These are phyloP conservation scores for Caenorhabditis zanzibari DNA, from an alignment of 2,888 invertebrate species.

Conservation along the genomic window DNA sequence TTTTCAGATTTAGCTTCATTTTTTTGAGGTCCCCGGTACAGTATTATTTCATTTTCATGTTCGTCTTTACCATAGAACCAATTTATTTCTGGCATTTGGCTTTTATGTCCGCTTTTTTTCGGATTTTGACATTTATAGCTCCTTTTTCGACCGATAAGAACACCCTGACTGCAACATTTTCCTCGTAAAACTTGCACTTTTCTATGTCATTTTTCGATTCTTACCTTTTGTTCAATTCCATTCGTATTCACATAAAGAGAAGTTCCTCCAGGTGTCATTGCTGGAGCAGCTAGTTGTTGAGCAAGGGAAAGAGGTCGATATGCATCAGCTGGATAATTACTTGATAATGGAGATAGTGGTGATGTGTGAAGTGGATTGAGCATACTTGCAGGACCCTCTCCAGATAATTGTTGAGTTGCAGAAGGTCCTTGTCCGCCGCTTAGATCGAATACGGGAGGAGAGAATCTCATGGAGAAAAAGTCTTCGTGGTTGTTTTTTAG, in stretches of 20 bases:
- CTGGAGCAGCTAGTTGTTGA: conserved; percentile 68
- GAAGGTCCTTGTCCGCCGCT: conserved; percentile 20
- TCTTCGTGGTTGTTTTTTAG: conserved; percentile 52
- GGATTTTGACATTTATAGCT: conserved; percentile 23
- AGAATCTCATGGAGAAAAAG: conserved; percentile 58
- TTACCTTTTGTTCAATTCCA: conserved; percentile 48
- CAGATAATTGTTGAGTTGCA: conserved; percentile 42
- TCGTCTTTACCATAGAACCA: too few species aligned
- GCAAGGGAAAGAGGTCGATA: conserved; percentile 59
- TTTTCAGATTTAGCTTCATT: neutral
- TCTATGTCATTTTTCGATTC: too few species aligned
- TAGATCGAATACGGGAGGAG: conserved; percentile 62
- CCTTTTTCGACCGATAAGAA: conserved; percentile 16
- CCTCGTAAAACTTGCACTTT: conserved; percentile 19
- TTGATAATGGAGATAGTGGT: conserved; percentile 13
- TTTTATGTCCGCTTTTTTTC: neutral
- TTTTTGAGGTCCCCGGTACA: neutral
- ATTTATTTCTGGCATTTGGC: neutral
- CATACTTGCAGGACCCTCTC: conserved; percentile 68
- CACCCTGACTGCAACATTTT: conserved; percentile 9
- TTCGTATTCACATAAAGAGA: conserved; percentile 52
- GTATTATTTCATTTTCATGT: neutral
- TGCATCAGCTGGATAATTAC: conserved; percentile 37
- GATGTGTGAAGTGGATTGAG: conserved; percentile 48
- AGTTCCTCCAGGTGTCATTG: conserved; percentile 46